Evolutionary conservation across 2,888 invertebrate species (phyloP).

Genomic region (Eupithecia subumbrata): DNA sequence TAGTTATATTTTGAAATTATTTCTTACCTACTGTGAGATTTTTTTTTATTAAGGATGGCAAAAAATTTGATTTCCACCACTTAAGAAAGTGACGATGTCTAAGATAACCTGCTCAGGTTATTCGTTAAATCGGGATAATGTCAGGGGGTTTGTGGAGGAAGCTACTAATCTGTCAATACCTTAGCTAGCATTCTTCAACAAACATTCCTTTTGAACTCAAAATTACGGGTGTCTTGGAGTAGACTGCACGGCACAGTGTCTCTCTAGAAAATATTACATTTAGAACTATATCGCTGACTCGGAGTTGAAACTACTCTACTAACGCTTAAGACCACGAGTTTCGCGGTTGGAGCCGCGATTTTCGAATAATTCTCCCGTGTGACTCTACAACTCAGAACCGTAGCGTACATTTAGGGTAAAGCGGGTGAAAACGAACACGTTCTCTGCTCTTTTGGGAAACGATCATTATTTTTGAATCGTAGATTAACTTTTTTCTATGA

Average conservation of each 20-base stretch:
- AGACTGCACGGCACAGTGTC: too few relatives aligned
- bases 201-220: not conserved
- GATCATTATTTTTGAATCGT: not conserved
- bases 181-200: not conserved
- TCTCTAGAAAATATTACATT: not conserved
- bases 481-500: not conserved
- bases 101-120: not conserved
- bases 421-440: not conserved
- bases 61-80: too few relatives aligned
- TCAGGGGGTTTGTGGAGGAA: not conserved
- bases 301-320: constrained; percentile 20
- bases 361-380: constrained; percentile 19
- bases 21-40: not conserved
- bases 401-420: not conserved
- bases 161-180: not conserved
- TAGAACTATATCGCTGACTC: not conserved
- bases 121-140: not conserved
- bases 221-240: not conserved
- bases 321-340: not conserved
- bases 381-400: not conserved
- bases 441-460: not conserved
- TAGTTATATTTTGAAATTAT: too few relatives aligned
- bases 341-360: constrained; percentile 2
- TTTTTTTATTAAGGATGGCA: not conserved
- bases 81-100: too few relatives aligned